These are phyloP conservation scores for Calliopum simillimum DNA, from an alignment of 2,888 invertebrate genomes.

Conservation along the genomic window DNA sequence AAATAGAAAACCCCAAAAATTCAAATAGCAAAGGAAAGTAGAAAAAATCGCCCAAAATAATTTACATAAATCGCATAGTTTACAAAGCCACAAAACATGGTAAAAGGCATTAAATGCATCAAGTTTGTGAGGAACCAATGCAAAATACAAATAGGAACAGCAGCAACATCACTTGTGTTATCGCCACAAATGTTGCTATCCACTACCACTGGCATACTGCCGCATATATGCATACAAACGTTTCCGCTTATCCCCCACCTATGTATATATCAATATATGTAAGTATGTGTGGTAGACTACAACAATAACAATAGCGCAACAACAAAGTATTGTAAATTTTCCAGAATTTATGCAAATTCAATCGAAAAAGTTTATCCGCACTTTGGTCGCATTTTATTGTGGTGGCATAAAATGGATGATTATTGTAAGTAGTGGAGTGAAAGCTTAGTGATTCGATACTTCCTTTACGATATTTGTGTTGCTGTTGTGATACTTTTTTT, in stretches of 20 bases:
- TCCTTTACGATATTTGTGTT: not conserved
- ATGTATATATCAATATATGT: not conserved
- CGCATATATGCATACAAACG: too few relatives aligned
- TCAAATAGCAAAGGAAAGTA: too few relatives aligned
- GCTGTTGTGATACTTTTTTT: too few relatives aligned
- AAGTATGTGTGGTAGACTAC: not conserved
- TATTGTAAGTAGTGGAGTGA: not conserved
- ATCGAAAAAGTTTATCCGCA: conserved; percentile 33
- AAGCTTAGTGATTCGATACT: not conserved
- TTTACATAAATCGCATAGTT: conserved; percentile 32
- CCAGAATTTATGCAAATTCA: conserved; percentile 34
- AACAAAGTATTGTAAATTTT: conserved; percentile 8
- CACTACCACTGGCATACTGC: too few relatives aligned
- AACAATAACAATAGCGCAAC: not conserved
- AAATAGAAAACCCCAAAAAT: too few relatives aligned
- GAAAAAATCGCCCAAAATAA: conserved; percentile 7
- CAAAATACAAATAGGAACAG: conserved; percentile 1
- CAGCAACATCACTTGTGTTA: not conserved
- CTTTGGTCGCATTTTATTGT: conserved; percentile 28
- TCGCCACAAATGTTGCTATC: too few relatives aligned
- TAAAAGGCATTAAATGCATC: conserved; percentile 21
- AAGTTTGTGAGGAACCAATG: conserved; percentile 1
- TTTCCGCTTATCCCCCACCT: not conserved
- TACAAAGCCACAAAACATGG: conserved; percentile 19
- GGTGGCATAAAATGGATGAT: conserved; percentile 18